These are phyloP conservation scores for Baccha elongata DNA, from an alignment of 2,888 invertebrate species.

Conservation along the genomic window DNA sequence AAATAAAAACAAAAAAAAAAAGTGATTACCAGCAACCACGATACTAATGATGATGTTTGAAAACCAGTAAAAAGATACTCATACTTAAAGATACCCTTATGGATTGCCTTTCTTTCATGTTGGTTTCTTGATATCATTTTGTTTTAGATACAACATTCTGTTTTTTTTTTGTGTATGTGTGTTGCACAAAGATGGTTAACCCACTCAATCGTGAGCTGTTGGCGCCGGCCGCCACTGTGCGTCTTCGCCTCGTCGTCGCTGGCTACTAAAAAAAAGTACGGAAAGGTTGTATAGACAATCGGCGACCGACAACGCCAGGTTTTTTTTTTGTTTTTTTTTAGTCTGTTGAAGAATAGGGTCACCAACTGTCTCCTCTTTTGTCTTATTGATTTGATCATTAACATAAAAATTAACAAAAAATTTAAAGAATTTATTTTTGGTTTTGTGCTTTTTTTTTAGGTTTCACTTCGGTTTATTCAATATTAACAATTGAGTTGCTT, in stretches of 20 bases:
- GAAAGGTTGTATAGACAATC: slow-evolving; percentile 50
- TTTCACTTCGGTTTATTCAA: too few species aligned
- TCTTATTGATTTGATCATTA: too few species aligned
- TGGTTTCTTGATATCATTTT: too few species aligned
- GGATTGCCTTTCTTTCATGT: slow-evolving; percentile 42
- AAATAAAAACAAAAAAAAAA: slow-evolving; percentile 7
- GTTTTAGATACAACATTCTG: background rate
- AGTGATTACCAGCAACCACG: slow-evolving; percentile 36
- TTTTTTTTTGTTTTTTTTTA: too few species aligned
- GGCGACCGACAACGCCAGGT: slow-evolving; percentile 22
- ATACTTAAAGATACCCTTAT: slow-evolving; percentile 41
- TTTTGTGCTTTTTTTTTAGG: too few species aligned
- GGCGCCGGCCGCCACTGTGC: slow-evolving; percentile 56
- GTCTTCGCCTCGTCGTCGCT: too few species aligned
- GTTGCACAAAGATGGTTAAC: slow-evolving; percentile 37
- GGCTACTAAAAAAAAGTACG: too few species aligned
- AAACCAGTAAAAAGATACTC: slow-evolving; percentile 36
- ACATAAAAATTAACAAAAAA: too few species aligned
- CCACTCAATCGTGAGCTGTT: slow-evolving; percentile 67
- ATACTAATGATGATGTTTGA: slow-evolving; percentile 36
- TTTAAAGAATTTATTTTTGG: too few species aligned
- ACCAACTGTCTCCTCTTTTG: too few species aligned
- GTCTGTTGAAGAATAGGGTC: too few species aligned
- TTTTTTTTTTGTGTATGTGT: background rate
- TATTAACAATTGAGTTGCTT: too few species aligned